Percentiles rank a stretch among this genome's conserved stretches.
These are phyloP conservation scores for Pyrochroa serraticornis DNA, from an alignment of 2,888 invertebrate genomes.

Conservation along the genomic window DNA sequence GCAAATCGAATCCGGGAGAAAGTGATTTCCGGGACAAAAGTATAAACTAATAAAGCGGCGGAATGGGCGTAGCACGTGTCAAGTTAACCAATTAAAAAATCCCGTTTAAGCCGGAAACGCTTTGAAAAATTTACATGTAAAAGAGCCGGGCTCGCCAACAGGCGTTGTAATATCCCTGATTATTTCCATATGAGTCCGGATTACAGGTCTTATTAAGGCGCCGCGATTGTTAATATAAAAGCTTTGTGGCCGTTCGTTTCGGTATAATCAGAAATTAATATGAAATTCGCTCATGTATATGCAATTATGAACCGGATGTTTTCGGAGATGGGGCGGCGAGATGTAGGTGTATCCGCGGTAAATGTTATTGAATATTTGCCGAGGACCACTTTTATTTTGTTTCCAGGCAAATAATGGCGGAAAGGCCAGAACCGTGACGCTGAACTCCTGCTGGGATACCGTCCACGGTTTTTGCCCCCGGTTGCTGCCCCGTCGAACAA, in stretches of 20 bases:
- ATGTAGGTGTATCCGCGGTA: slow-evolving; percentile 41
- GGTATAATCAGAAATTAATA: slow-evolving; percentile 61
- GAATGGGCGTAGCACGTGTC: slow-evolving; percentile 25
- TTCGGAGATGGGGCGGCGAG: slow-evolving; percentile 46
- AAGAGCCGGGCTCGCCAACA: slow-evolving; percentile 40
- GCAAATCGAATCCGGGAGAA: no score
- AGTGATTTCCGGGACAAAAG: no score
- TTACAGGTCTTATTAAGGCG: slow-evolving; percentile 59
- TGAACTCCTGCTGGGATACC: no score
- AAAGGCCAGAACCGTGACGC: no score
- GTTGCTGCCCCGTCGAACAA: no score
- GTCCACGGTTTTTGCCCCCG: no score
- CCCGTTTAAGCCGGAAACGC: slow-evolving; percentile 36
- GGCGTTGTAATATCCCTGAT: slow-evolving; percentile 55
- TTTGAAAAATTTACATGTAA: slow-evolving; percentile 41
- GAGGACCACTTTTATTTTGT: slow-evolving; percentile 3
- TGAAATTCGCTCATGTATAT: slow-evolving; percentile 61
- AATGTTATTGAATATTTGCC: slow-evolving; percentile 46
- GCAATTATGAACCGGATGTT: slow-evolving; percentile 58
- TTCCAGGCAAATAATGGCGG: slow-evolving; percentile 3
- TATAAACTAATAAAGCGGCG: no score
- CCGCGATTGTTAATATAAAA: slow-evolving; percentile 57
- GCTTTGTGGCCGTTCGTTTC: slow-evolving; percentile 59
- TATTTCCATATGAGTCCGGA: slow-evolving; percentile 57
- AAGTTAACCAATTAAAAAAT: slow-evolving; percentile 37